These are phyloP conservation scores for Eupristina koningsbergeri DNA, from an alignment of 1,140 invertebrate species.

Conservation along the genomic window DNA sequence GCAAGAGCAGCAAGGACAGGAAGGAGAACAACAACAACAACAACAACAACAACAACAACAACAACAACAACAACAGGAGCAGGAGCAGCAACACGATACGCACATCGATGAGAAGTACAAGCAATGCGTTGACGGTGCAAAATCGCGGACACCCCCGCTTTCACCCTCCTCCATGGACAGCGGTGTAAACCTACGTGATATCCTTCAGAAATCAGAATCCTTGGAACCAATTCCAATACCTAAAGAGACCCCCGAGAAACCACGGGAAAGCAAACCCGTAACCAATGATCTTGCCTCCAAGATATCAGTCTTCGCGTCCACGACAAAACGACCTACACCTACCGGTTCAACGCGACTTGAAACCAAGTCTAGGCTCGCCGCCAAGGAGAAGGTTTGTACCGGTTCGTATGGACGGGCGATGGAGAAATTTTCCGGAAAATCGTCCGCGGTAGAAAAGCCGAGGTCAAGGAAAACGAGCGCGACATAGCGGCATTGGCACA, in stretches of 20 bases:
- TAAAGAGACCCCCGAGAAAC: conserved; percentile 67
- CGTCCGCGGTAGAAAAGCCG: neutral
- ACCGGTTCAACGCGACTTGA: conserved; percentile 39
- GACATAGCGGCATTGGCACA: neutral
- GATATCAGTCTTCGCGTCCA: conserved; percentile 35
- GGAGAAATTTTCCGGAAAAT: conserved; percentile 66
- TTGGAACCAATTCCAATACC: conserved; percentile 59
- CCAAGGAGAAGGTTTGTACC: conserved; percentile 70
- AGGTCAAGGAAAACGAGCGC: conserved; percentile 26
- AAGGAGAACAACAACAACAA: neutral
- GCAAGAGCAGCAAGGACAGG: neutral
- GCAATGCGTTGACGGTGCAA: conserved; percentile 65
- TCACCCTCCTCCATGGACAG: conserved; percentile 32
- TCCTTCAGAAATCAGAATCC: conserved; percentile 62
- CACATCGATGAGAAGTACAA: conserved; percentile 70
- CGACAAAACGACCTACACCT: neutral
- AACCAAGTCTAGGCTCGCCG: conserved; percentile 52
- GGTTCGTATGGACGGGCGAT: conserved; percentile 73
- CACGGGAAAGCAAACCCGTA: conserved; percentile 66
- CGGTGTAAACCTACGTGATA: conserved; percentile 52
- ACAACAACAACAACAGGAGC: neutral
- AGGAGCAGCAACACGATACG: conserved; percentile 55
- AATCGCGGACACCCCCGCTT: conserved; percentile 5
- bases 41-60: neutral
- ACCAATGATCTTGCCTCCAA: conserved; percentile 52